Percentiles rank a stretch among this genome's conserved stretches.
These are phyloP conservation scores for Luffia ferchaultella DNA, from an alignment of 2,888 invertebrate species.

Conservation along the genomic window DNA sequence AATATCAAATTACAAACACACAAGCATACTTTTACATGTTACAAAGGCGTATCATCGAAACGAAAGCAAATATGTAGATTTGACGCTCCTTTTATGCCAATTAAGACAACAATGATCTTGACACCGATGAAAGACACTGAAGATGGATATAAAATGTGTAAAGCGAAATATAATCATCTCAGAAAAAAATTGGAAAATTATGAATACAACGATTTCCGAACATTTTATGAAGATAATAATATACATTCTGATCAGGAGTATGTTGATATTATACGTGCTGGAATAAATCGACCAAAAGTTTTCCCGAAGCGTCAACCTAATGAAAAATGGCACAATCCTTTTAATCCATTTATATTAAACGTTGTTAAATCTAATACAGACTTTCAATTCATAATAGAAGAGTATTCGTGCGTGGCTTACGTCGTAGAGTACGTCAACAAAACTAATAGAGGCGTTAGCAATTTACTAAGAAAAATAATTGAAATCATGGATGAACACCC, in stretches of 20 bases:
- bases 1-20: conserved; percentile 17
- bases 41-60: conserved; percentile 15
- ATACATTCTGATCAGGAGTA: conserved; percentile 15
- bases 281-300: conserved; percentile 19
- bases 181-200: conserved; percentile 12
- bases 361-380: conserved; percentile 18
- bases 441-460: conserved; percentile 26
- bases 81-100: conserved; percentile 24
- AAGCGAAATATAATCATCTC: conserved; percentile 4
- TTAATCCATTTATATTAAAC: conserved; percentile 18
- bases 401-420: conserved; percentile 23
- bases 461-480: conserved; percentile 24
- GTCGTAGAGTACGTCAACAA: conserved; percentile 26
- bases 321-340: conserved; percentile 18
- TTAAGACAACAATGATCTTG: conserved; percentile 19
- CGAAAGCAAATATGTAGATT: conserved; percentile 21
- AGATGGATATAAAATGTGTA: conserved; percentile 4
- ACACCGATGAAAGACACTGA: conserved; percentile 7
- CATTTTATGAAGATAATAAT: conserved; percentile 10
- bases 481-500: conserved; percentile 3
- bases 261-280: conserved; percentile 14
- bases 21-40: conserved; percentile 18
- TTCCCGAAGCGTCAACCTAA: conserved; percentile 18
- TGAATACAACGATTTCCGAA: conserved; percentile 10
- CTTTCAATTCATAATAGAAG: conserved; percentile 21